Evolutionary conservation across 2,888 invertebrate genomes (phyloP), one percentile per base, ranked within the genome.

Genomic region (Gasteruption jaculator): DNA sequence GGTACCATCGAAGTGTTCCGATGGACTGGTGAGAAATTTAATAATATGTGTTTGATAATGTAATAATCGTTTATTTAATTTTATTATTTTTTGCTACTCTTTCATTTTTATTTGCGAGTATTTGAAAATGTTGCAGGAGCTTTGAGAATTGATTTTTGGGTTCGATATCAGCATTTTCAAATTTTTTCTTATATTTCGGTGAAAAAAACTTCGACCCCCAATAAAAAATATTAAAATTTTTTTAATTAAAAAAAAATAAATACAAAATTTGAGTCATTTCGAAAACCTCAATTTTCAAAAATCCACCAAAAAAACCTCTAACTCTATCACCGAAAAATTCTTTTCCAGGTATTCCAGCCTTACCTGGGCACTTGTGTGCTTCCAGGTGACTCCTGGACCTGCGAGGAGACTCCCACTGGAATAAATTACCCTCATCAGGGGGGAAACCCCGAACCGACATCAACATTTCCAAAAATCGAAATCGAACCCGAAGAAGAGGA

Each of bases 21-120:
- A 65, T 7, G 63, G 61, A 39, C 50, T 68, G 54, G 68, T 68
- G 54, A 65, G 58, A n/a, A n/a, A n/a, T n/a, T n/a, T n/a, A n/a
- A n/a, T 49, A 27, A 27, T 14, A 5, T 31, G 1, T 19, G 20
- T 7, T 29, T n/a, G 3, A 29, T 29, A 6, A 29, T 31, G 4
- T 7, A 25, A 33, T 8, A 33, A 45, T 36, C 21, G 32, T 5
- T n/a, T n/a, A 27, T 35, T 42, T 43, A 24, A 15, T 41, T 21
- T 5, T 4, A 18, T 30, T 14, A 21, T 31, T 32, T 30, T 21
- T 15, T 35, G 5, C 14, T 14, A 18, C 6, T 16, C 14, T 12
- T 7, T 16, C n/a, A 32, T 12, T 7, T 12, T 6, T 16, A 12
- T 16, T 7, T n/a, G 19, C 7, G 14, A 30, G 18, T 31, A 14